Base-by-base conservation (phyloP, 1,140 invertebrate species). In the Tetranychus urticae region DNA sequence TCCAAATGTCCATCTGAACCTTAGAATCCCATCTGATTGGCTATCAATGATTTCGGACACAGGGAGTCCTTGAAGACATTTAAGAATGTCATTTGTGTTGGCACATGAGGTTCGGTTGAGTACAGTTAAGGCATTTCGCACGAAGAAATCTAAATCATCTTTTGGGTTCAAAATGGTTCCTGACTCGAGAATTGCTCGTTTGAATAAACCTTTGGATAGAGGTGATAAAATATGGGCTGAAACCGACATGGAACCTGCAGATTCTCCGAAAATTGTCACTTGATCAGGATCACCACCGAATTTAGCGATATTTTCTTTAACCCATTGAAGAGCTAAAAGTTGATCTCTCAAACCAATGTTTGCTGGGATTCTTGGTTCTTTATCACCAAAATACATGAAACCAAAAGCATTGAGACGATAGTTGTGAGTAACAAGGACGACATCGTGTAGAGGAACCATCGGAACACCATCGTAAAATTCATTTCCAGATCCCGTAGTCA, bases 371-470 rank as follows among this genome's bases (percentile, higher is more conserved):
- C 50, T n/a, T 23, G 50, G 50, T 1, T 82, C 74, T 10, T 61
- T 62, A 47, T 46, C 33, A 64, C 84, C 87, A 67, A 96, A 84
- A 70, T 87, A 92, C 7, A 97, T 78, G 73, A 93, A 97, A 4
- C 92, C 92, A 5, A 97, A 77, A 10, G 85, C 85, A 31, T 88
- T 86, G 6, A 93, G 81, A 59, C 91, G 79, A 71, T 97, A 96
- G 70, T 94, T 88, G 80, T 96, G 88, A 39, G 88, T 85, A 4
- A 93, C 89, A 61, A 94, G 76, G 57, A 97, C 85, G 14, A 97
- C 79, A 67, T 94, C 84, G 70, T 91, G 87, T 74, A 90, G 86
- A 2, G 84, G 83, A 0, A 87, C 88, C 45, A 97, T 73, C 23
- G 50, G 23, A 42, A 42, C 5, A 10, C 39, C 39, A 42, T 5